Conservation (phyloP, 2,113 vertebrate genomes). For the Megalops atlanticus region DNA sequence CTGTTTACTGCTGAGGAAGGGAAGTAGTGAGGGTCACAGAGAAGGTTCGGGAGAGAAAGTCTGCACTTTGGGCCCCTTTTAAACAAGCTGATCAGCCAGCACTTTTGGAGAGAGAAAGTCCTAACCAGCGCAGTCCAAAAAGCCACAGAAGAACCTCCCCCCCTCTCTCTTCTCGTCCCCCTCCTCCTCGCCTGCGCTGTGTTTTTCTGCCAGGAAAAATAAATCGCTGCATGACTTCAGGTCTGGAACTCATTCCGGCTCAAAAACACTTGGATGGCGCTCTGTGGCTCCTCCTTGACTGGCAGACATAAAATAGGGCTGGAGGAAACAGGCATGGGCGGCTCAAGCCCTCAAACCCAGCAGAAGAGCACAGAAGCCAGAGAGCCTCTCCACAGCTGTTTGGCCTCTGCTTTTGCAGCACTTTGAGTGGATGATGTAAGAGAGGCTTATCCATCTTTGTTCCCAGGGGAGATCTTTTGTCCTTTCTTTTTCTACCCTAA, state of each 20-base stretch:
- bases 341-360: conserved; percentile 24
- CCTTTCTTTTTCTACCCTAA: not conserved
- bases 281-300: conserved; percentile 53
- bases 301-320: conserved; percentile 40
- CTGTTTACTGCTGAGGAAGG: not conserved
- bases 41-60: not conserved
- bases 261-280: conserved; percentile 49
- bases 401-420: conserved; percentile 16
- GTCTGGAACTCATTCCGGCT: conserved; percentile 61
- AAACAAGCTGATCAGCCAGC: not conserved
- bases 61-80: conserved; percentile 5
- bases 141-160: conserved; percentile 30
- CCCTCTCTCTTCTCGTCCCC: not conserved
- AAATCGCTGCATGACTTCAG: conserved; percentile 58
- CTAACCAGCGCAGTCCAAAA: not conserved
- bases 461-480: not conserved
- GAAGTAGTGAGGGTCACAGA: not conserved
- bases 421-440: conserved; percentile 26
- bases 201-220: conserved; percentile 66
- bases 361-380: conserved; percentile 28
- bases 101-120: conserved; percentile 2
- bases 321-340: conserved; percentile 39
- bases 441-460: not conserved
- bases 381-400: not conserved
- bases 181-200: conserved; percentile 45